phyloP scores from a whole-genome alignment of 2,888 invertebrate genomes.

The Drosophila fungiperda region DNA sequence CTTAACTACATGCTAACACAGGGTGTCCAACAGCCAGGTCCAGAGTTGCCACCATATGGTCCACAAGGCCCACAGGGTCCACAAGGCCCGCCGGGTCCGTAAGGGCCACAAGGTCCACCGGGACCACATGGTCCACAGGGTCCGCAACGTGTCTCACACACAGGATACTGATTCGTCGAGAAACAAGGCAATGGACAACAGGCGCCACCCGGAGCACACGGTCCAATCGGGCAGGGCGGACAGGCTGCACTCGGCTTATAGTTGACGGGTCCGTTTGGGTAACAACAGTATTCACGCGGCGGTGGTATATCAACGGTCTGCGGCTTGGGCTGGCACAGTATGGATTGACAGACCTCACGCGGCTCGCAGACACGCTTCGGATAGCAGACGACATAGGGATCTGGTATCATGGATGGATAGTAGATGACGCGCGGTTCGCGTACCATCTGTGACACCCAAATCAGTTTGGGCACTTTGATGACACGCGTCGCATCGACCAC shows the following conservation, averaged over 20 bases:
- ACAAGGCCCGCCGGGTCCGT: slow-evolving; percentile 6
- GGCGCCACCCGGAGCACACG: slow-evolving; percentile 63
- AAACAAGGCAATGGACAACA: slow-evolving; percentile 70
- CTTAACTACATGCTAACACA: neutral
- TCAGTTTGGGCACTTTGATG: slow-evolving; percentile 28
- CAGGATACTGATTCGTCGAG: slow-evolving; percentile 30
- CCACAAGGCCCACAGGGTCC: slow-evolving; percentile 47
- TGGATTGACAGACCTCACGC: slow-evolving; percentile 33
- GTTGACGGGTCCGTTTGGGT: slow-evolving; percentile 80
- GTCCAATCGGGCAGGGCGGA: slow-evolving; percentile 39
- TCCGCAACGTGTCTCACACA: slow-evolving; percentile 48
- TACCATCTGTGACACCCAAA: slow-evolving; percentile 39
- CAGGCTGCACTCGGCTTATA: slow-evolving; percentile 56
- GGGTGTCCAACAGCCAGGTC: neutral
- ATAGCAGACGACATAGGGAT: slow-evolving; percentile 36
- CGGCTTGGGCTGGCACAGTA: slow-evolving; percentile 34
- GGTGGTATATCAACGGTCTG: slow-evolving; percentile 81
- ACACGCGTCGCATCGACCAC: slow-evolving; percentile 59
- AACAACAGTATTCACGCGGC: slow-evolving; percentile 82
- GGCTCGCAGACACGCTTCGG: slow-evolving; percentile 32
- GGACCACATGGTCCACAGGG: slow-evolving; percentile 19
- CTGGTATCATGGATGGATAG: slow-evolving; percentile 36
- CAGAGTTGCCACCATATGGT: neutral
- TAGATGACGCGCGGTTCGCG: slow-evolving; percentile 34
- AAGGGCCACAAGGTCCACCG: slow-evolving; percentile 1